Base-by-base conservation (phyloP, 2,797 vertebrate species). In the Taenioides sp. region DNA sequence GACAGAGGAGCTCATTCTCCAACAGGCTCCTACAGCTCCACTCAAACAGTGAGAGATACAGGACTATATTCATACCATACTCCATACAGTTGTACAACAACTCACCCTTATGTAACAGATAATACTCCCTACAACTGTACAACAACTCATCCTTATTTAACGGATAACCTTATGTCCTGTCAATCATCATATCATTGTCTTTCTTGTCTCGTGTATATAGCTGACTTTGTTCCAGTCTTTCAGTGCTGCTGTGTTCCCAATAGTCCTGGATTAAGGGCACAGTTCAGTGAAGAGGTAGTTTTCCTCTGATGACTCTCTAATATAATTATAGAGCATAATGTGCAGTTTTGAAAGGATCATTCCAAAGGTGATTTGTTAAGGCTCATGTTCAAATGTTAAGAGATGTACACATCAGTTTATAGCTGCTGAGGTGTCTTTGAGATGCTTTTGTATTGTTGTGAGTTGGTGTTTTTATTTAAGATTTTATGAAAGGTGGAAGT, bases 321-420 rank as follows among this genome's bases (percentile, higher is more conserved):
- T 85, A 79, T 60, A 81, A 89, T 91, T 92, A 89, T 71, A 75
- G 81, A 63, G 61, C 76, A 68, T 57, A 77, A 79, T 79, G 75
- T 70, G 65, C 22, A 73, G 71, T 60, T 84, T 73, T 84, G 62
- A 81, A 78, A 71, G 75, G 70, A 43, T 68, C 28, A 81, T 37
- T 63, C 25, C 37, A 71, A 37, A 60, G 28, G 28, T 62, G 60
- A 62, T 11, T 10, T 34, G 20, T 7, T 69, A 7, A 54, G 20
- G 52, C 20, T 54, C 2, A 7, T 22, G 20, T 54, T 6, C 20
- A 54, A 0, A n/a, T 64, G 62, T 27, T 20, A 54, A 5, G 40
- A 61, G n/a, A 60, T n/a, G 7, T 22, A 9, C 25, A 60, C 10
- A 31, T 64, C 9, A 40, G 20, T 40, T 14, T 14, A 1, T 3